A percentile compares a stretch with the other conserved stretches of the same genome.
Conservation (phyloP, 2,888 invertebrate species). For the Aleiodes leptofemur region DNA sequence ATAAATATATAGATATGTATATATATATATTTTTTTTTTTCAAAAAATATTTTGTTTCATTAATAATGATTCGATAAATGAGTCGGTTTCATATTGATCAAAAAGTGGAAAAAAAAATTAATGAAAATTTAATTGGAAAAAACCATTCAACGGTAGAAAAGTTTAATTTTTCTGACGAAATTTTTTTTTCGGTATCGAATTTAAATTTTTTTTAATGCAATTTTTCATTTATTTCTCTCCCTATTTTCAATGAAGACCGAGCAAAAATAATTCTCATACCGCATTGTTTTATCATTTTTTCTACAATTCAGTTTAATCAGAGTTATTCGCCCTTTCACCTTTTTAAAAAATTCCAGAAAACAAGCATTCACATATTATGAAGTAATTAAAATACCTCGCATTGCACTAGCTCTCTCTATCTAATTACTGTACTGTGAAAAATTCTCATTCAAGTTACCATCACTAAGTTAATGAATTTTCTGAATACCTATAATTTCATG, state of each 20-base stretch:
- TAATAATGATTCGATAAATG: background rate
- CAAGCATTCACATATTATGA: constrained; percentile 12
- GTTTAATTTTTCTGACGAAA: no score
- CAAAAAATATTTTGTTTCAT: constrained; percentile 73
- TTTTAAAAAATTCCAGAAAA: constrained; percentile 2
- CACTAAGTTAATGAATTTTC: background rate
- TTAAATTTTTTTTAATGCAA: no score
- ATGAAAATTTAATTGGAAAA: background rate
- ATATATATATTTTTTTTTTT: constrained; percentile 63
- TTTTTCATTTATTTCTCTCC: no score
- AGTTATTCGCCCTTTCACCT: constrained; percentile 19
- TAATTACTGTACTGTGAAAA: background rate
- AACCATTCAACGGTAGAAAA: no score
- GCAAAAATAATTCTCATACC: no score
- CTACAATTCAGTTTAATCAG: background rate
- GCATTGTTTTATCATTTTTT: no score
- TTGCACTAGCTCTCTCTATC: background rate
- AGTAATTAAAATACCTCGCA: constrained; percentile 21
- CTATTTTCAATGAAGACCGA: no score
- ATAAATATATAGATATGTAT: background rate
- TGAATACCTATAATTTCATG: background rate
- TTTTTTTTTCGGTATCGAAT: no score
- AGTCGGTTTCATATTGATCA: background rate
- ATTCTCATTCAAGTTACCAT: no score
- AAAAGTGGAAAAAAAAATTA: background rate